Percentiles rank a stretch among this genome's conserved stretches.
phyloP scores from a whole-genome alignment of 2,888 invertebrate species.

The Drosophila prolongata region DNA sequence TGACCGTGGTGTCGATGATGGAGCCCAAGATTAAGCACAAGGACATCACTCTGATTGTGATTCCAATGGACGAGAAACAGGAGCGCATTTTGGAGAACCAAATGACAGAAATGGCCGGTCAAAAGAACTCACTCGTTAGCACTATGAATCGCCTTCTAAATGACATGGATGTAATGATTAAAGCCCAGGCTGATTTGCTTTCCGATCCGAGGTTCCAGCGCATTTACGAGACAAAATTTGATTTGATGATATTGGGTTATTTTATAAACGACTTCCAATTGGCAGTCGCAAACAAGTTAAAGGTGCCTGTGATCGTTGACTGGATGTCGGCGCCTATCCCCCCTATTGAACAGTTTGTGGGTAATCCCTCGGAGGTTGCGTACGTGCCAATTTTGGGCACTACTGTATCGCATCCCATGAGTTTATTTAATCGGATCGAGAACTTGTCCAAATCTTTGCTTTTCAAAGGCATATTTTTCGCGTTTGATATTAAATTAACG shows the following conservation, averaged over 20 bases:
- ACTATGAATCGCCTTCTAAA: constrained; percentile 46
- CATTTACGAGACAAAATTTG: constrained; percentile 80
- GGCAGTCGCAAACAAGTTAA: constrained; percentile 77
- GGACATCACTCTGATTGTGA: constrained; percentile 68
- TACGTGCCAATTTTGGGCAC: constrained; percentile 72
- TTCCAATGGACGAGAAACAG: constrained; percentile 65
- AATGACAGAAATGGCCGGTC: constrained; percentile 53
- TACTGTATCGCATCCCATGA: constrained; percentile 35
- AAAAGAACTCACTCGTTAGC: constrained; percentile 52
- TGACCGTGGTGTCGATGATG: constrained; percentile 78
- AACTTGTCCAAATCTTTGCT: constrained; percentile 51
- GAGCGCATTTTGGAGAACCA: constrained; percentile 40
- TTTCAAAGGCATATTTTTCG: not conserved
- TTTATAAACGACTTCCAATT: constrained; percentile 80
- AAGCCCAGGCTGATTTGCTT: constrained; percentile 68
- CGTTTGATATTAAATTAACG: constrained; percentile 30
- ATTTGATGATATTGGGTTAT: constrained; percentile 80
- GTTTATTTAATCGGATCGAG: constrained; percentile 57
- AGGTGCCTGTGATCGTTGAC: constrained; percentile 73
- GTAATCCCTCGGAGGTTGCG: constrained; percentile 73
- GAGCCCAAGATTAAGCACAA: constrained; percentile 73
- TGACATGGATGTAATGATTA: constrained; percentile 54
- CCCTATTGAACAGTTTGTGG: constrained; percentile 58
- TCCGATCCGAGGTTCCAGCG: constrained; percentile 67
- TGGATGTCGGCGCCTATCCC: constrained; percentile 66